These are phyloP conservation scores for Cyclargus thomasi DNA, from an alignment of 1,140 invertebrate genomes.

Conservation along the genomic window DNA sequence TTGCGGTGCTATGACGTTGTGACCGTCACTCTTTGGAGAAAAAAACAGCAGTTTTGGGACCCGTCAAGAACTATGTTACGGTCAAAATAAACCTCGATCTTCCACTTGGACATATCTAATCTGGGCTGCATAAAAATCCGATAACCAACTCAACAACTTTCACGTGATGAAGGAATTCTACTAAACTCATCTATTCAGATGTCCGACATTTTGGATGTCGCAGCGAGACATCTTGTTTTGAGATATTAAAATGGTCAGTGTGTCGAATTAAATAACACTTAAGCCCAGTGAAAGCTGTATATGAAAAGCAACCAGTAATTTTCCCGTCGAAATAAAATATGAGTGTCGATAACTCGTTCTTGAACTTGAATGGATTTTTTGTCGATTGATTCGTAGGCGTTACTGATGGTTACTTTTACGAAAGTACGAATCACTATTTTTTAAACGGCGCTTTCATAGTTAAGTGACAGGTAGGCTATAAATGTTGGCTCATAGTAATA, in stretches of 20 bases:
- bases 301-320: conserved; percentile 47
- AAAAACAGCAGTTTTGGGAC: neutral
- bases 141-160: conserved; percentile 54
- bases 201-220: conserved; percentile 42
- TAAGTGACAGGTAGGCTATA: no score
- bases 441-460: no score
- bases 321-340: conserved; percentile 43
- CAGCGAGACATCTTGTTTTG: conserved; percentile 39
- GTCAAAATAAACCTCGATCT: neutral
- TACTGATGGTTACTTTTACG: neutral
- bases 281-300: conserved; percentile 59
- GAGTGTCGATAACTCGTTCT: conserved; percentile 29
- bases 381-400: conserved; percentile 15
- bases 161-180: conserved; percentile 40
- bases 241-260: conserved; percentile 53
- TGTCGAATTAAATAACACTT: conserved; percentile 67
- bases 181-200: conserved; percentile 38
- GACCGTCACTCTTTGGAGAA: no score
- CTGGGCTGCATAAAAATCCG: neutral
- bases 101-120: neutral
- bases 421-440: no score
- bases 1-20: no score
- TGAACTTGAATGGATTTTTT: conserved; percentile 5
- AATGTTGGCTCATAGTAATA: no score
- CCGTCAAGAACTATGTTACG: neutral